phyloP scores from a whole-genome alignment of 2,113 vertebrate species.

The Fulica atra region DNA sequence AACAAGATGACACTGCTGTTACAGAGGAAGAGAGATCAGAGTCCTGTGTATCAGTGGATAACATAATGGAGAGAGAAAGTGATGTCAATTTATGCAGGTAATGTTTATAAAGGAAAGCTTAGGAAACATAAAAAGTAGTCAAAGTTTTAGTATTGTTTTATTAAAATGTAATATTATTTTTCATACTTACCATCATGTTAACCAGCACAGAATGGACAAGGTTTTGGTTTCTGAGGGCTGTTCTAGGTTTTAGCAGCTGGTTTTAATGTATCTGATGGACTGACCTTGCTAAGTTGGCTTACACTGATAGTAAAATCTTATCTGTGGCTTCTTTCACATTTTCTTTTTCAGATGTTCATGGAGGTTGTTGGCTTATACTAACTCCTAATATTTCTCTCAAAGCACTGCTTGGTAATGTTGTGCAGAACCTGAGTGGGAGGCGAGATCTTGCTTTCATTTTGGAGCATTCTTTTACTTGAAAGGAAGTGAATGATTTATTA shows the following conservation, averaged over 20 bases:
- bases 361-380: background rate
- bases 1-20: background rate
- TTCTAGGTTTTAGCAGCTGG: background rate
- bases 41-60: background rate
- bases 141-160: background rate
- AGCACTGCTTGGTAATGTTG: background rate
- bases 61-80: background rate
- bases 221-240: background rate
- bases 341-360: background rate
- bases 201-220: background rate
- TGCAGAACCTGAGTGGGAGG: background rate
- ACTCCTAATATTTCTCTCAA: background rate
- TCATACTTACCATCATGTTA: background rate
- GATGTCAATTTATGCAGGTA: constrained; percentile 56
- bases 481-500: background rate
- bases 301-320: background rate
- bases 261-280: background rate
- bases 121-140: background rate
- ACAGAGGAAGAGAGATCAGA: background rate
- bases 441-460: background rate
- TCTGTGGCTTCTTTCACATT: background rate
- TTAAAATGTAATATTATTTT: background rate
- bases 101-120: background rate
- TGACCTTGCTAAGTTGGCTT: background rate
- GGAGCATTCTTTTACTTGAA: background rate